phyloP scores from a whole-genome alignment of 30 jellyfish, hydroid and myxozoan species.

The Morbakka virulenta region DNA sequence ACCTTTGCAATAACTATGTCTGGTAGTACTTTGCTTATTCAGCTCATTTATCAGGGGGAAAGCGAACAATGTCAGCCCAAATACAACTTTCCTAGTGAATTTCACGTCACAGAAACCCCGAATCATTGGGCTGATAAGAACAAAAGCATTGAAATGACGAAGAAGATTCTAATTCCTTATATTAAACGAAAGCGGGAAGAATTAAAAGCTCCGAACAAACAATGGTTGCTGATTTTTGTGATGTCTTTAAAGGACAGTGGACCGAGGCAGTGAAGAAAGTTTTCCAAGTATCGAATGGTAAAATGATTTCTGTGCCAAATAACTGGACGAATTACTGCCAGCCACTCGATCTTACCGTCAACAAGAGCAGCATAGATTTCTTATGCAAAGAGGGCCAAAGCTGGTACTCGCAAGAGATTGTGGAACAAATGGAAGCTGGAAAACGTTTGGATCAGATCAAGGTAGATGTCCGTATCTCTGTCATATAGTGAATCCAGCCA shows the following conservation, averaged over 20 bases:
- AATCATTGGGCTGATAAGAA: conserved; percentile 57
- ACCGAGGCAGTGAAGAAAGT: conserved; percentile 49
- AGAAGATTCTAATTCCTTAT: too few relatives aligned
- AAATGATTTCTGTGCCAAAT: conserved; percentile 54
- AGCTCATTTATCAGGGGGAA: conserved; percentile 36
- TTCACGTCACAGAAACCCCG: conserved; percentile 56
- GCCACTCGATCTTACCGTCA: conserved; percentile 48
- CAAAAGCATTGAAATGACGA: too few relatives aligned
- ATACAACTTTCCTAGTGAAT: conserved; percentile 9
- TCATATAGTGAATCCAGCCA: too few relatives aligned
- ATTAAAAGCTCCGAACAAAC: background rate
- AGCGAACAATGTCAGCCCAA: conserved; percentile 42
- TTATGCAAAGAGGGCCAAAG: conserved; percentile 9
- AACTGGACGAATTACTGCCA: conserved; percentile 56
- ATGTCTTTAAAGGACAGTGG: conserved; percentile 63
- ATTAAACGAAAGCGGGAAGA: too few relatives aligned
- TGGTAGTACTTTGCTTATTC: conserved; percentile 38
- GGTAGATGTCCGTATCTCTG: too few relatives aligned
- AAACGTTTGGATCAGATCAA: too few relatives aligned
- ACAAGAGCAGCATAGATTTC: conserved; percentile 46
- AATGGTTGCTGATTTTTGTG: conserved; percentile 38
- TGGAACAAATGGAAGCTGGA: background rate
- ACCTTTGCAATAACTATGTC: conserved; percentile 29
- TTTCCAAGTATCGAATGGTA: conserved; percentile 22
- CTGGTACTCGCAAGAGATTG: conserved; percentile 21